Evolutionary conservation across 2,113 vertebrate genomes (phyloP), one percentile per base, ranked within the genome.

Genomic region (Nannospalax galili): DNA sequence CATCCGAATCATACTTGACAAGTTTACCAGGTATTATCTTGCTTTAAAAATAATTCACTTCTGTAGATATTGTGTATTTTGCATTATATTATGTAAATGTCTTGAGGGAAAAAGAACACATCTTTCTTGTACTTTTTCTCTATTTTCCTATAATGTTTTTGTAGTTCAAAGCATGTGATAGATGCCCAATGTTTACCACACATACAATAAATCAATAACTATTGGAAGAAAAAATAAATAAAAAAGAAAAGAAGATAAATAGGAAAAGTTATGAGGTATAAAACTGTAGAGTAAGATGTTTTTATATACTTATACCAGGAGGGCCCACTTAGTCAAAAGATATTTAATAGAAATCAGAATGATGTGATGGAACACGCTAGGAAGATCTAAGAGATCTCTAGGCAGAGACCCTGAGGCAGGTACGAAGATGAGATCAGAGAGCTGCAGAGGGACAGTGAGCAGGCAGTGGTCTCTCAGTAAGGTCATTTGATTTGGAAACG

Each of bases 1-100:
- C 16, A 45, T 40, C 30, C 26, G 42, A 93, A 81, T 16, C 35
- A 45, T 3, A 91, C 14, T 77, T 52, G 64, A n/a, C 28, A 42
- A n/a, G 5, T 89, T 94, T 42, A 15, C 19, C 35, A 19, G 69
- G 12, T 62, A 30, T 35, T 82, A 7, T 17, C 28, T 81, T 86
- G 20, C 56, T 91, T 96, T 70, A 69, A 95, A n/a, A 75, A 79
- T 70, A 81, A 17, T 79, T 86, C 48, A 42, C n/a, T 42, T n/a
- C 1, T 26, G n/a, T 67, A 90, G 84, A 80, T 95, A 22, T n/a
- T 85, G 10, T 32, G 58, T 80, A 35, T 58, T 92, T 24, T 65
- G 72, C 26, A 75, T 74, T 20, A 73, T 4, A 62, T 62, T 62
- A 22, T 64, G 16, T 48, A 92, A 93, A 58, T 48, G 65, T 81